phyloP scores from a whole-genome alignment of 2,797 vertebrate genomes.

The Sarcophilus harrisii region DNA sequence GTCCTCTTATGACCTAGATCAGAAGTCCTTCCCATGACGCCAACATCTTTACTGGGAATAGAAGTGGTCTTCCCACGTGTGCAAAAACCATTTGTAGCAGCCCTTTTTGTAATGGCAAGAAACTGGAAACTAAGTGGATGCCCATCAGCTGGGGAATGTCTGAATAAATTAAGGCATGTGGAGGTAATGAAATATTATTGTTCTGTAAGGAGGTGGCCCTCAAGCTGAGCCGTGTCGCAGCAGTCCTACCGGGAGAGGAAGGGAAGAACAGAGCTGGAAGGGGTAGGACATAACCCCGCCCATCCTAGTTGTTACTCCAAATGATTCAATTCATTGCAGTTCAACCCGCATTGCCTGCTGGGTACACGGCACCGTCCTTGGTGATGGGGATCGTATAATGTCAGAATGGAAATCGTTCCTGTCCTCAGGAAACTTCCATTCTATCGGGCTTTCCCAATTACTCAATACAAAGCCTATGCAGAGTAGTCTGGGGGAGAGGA shows the following conservation, averaged over 20 bases:
- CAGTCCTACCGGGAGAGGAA: neutral
- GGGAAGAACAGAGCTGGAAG: neutral
- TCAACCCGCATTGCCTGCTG: neutral
- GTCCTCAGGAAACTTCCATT: neutral
- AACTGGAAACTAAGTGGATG: too few species aligned
- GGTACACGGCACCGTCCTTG: neutral
- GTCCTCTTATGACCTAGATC: neutral
- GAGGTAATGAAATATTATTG: too few species aligned
- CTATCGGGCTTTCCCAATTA: neutral
- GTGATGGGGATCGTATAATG: neutral
- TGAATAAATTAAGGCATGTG: too few species aligned
- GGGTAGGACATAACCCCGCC: neutral
- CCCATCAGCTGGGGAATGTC: too few species aligned
- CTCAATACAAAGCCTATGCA: neutral
- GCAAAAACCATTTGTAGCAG: too few species aligned
- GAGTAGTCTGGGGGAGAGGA: neutral
- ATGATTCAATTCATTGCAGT: neutral
- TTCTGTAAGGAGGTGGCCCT: too few species aligned
- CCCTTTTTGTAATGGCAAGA: too few species aligned
- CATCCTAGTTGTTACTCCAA: neutral
- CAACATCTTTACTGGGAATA: neutral
- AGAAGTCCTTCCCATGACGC: neutral
- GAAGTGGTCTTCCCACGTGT: neutral
- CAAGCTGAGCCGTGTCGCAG: too few species aligned
- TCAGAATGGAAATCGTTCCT: neutral